phyloP scores from a whole-genome alignment of 2,888 invertebrate species.

The Synergus laeviventris region DNA sequence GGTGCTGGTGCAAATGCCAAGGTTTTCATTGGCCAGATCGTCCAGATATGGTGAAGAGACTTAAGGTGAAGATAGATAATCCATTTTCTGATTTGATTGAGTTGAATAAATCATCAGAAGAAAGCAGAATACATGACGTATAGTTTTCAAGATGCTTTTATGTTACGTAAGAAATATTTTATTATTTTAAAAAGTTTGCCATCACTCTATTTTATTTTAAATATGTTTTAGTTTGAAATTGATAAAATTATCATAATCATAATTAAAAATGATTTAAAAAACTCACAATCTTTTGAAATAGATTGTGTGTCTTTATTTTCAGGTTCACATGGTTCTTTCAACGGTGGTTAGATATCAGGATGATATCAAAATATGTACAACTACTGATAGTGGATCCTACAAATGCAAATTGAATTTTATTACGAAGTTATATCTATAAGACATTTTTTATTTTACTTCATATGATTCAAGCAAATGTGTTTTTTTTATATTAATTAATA shows the following conservation, averaged over 20 bases:
- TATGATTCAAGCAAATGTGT: neutral
- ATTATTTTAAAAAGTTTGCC: neutral
- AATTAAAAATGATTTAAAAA: too few species aligned
- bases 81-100: neutral
- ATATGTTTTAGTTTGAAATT: neutral
- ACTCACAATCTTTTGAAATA: too few species aligned
- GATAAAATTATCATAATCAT: neutral
- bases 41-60: neutral
- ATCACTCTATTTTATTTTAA: neutral
- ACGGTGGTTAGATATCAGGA: neutral
- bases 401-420: neutral
- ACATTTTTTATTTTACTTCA: neutral
- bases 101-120: neutral
- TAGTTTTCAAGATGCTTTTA: neutral
- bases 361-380: neutral
- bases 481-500: neutral
- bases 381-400: neutral
- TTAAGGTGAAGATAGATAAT: neutral
- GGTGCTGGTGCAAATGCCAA: constrained; percentile 23
- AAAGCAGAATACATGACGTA: too few species aligned
- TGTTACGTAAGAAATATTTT: neutral
- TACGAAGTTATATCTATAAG: neutral
- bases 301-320: neutral
- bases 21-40: neutral
- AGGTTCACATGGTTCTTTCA: neutral